Conservation (phyloP, 2,797 vertebrate species). For the Arnoldichthys spilopterus region DNA sequence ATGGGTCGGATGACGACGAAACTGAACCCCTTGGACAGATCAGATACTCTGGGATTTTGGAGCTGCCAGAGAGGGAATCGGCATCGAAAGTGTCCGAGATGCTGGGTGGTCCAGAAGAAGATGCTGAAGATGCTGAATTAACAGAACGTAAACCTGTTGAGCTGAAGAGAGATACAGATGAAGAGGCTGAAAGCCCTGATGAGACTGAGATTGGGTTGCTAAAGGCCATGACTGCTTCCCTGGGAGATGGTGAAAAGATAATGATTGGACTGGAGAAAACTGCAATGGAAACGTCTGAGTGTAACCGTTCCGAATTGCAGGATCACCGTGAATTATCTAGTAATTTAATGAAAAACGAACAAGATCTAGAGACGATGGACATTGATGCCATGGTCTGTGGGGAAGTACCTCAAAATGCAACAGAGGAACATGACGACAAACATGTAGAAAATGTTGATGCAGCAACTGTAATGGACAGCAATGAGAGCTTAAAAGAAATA, state of each 20-base stretch:
- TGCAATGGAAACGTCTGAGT: not conserved
- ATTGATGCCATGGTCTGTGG: not conserved
- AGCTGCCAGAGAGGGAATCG: not conserved
- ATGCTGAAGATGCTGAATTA: not conserved
- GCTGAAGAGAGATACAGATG: not conserved
- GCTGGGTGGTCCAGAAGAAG: not conserved
- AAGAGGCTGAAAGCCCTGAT: not conserved
- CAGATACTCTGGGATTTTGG: not conserved
- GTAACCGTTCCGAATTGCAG: not conserved
- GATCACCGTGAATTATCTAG: not conserved
- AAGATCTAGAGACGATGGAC: not conserved
- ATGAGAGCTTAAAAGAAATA: slow-evolving; percentile 19
- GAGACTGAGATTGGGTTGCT: not conserved
- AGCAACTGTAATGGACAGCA: slow-evolving; percentile 23
- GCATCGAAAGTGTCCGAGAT: slow-evolving; percentile 9
- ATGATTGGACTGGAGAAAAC: not conserved
- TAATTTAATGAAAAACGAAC: not conserved
- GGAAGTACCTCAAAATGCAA: not conserved
- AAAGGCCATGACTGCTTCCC: not conserved
- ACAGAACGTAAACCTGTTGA: too few relatives aligned
- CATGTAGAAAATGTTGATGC: not conserved
- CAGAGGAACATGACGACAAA: not conserved
- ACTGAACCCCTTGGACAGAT: not conserved
- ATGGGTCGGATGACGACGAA: not conserved
- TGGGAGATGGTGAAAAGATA: not conserved